Evolutionary conservation across 2,888 invertebrate genomes (phyloP), one percentile per base, ranked within the genome.

Genomic region (Diogma glabrata): DNA sequence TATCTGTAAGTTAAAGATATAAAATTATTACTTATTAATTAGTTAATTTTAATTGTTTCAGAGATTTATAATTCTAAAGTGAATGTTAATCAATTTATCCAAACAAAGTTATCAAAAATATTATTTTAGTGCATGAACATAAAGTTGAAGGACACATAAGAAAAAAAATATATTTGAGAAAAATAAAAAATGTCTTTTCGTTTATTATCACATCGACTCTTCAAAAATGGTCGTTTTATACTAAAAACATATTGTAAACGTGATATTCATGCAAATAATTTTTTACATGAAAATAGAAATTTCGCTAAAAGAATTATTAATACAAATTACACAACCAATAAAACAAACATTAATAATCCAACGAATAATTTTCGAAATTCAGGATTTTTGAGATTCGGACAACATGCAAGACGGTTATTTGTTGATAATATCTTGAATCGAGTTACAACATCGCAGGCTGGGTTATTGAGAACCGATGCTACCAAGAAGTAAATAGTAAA

Each of bases 351-450:
- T 61, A 53, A 59, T 61, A 54, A 43, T 12, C 52, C 52, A 47
- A 17, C 38, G 14, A 50, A 30, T 33, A 43, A 43, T 22, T 30
- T 53, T 3, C 51, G 52, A 36, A 56, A 58, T 12, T 56, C 56
- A 36, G 73, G 61, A 45, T 72, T 77, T 40, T 66, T 74, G 52
- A 75, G 75, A 55, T 71, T 77, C 59, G 78, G 78, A 16, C 71
- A 77, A 49, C 80, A 81, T 59, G 82, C 82, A 2, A 71, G 82
- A 40, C 73, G 77, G 55, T 70, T 84, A 6, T 78, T 85, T 53
- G 77, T 84, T 51, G 80, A 84, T 63, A 83, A 79, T 63, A 77
- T 84, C 50, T 69, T 84, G 22, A 81, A 77, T 60, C 71, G 83
- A 53, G 82, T 83, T 1, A 82, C 83, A 7, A 80, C 79, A 55